A percentile compares a stretch with the other conserved stretches of the same genome.
Conservation (phyloP, 2,888 invertebrate species). For the Drosophila leonis region DNA sequence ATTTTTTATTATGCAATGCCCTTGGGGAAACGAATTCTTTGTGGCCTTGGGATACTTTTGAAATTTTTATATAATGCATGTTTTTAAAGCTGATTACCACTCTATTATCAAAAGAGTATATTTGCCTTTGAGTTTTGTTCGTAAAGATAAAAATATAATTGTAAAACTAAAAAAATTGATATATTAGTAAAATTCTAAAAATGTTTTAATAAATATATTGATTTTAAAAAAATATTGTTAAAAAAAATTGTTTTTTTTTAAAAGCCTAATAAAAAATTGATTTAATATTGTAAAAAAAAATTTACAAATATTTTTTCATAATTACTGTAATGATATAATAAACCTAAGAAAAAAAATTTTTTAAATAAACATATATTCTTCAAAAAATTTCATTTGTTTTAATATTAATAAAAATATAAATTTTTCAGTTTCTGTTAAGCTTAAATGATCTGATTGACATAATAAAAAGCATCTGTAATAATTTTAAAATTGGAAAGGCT, state of each 20-base stretch:
- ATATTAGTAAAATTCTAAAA: too few species aligned
- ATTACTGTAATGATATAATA: too few species aligned
- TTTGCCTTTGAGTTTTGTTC: background rate
- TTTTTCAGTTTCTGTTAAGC: background rate
- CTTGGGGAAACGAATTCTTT: background rate
- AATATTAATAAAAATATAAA: background rate
- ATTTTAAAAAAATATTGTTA: too few species aligned
- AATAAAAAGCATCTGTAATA: background rate
- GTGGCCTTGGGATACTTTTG: background rate
- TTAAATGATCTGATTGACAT: background rate
- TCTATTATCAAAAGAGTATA: background rate
- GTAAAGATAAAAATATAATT: background rate
- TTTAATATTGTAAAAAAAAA: too few species aligned
- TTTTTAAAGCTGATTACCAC: background rate
- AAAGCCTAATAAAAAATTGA: too few species aligned
- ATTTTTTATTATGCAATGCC: background rate
- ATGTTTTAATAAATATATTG: too few species aligned
- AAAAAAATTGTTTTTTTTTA: too few species aligned
- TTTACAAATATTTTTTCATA: too few species aligned
- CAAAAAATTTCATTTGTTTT: background rate
- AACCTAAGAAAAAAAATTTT: too few species aligned
- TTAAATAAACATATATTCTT: background rate
- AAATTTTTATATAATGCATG: background rate
- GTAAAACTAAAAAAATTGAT: too few species aligned
- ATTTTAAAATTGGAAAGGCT: background rate